A percentile compares a stretch with the other conserved stretches of the same genome.
Conservation (phyloP, 2,797 vertebrate genomes). For the Phaenicophaeus curvirostris region DNA sequence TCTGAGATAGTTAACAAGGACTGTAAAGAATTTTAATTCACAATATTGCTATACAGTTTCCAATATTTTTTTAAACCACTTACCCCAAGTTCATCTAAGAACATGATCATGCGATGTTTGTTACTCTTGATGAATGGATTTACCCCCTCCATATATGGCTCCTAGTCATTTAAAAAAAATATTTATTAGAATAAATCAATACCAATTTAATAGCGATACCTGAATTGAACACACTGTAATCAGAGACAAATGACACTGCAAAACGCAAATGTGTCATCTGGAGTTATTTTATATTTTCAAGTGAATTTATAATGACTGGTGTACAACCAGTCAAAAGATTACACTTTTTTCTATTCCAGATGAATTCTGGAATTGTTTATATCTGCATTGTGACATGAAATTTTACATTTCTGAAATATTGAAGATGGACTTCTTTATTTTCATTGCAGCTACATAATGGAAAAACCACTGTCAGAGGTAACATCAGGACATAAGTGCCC, state of each 20-base stretch:
- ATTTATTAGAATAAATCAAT: background rate
- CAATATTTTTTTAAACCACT: constrained; percentile 59
- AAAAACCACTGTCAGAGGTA: background rate
- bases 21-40: background rate
- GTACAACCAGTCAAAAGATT: background rate
- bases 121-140: constrained; percentile 99
- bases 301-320: background rate
- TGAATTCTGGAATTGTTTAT: background rate
- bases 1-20: background rate
- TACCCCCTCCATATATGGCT: constrained; percentile 99
- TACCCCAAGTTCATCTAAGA: constrained; percentile 98
- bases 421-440: background rate
- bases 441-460: background rate
- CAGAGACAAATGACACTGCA: background rate
- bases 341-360: background rate
- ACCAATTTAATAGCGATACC: background rate
- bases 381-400: background rate
- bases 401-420: background rate
- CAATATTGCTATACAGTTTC: background rate
- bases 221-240: background rate
- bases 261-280: background rate
- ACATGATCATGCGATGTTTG: constrained; percentile 99
- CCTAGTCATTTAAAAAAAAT: constrained; percentile 79
- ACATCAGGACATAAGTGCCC: background rate
- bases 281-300: background rate